Conservation (phyloP, 1,140 invertebrate species). For the Drosophila rufa region DNA sequence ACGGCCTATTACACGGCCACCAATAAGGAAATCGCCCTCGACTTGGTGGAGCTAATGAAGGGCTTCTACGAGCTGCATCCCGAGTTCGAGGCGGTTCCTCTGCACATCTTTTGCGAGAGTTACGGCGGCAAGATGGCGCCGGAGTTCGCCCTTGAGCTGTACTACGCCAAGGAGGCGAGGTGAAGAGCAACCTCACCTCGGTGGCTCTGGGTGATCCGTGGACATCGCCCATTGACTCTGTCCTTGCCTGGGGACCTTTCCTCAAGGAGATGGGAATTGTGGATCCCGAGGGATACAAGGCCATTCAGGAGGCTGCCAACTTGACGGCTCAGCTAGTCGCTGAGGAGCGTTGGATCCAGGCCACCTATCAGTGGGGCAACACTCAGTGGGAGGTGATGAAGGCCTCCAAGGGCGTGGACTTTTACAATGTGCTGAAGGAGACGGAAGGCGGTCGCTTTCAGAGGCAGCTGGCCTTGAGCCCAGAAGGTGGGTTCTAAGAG, state of each 20-base stretch:
- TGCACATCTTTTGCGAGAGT: constrained; percentile 94
- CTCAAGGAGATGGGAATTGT: constrained; percentile 86
- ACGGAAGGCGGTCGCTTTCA: constrained; percentile 56
- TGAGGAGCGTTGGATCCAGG: constrained; percentile 86
- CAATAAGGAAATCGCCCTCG: constrained; percentile 91
- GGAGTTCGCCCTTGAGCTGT: constrained; percentile 88
- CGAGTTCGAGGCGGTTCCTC: constrained; percentile 89
- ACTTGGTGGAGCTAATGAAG: constrained; percentile 90
- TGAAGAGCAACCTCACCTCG: constrained; percentile 91
- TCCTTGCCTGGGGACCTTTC: constrained; percentile 92
- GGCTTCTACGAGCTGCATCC: constrained; percentile 88
- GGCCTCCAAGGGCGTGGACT: constrained; percentile 89
- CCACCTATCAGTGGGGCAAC: constrained; percentile 88
- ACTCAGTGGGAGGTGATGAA: constrained; percentile 88
- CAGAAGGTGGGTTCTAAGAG: constrained; percentile 30
- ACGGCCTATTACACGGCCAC: constrained; percentile 87
- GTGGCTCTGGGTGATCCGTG: constrained; percentile 94
- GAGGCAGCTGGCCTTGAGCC: constrained; percentile 62
- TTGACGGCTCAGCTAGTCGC: constrained; percentile 86
- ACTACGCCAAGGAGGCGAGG: constrained; percentile 89
- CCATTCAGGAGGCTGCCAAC: constrained; percentile 86
- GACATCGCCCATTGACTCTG: constrained; percentile 93
- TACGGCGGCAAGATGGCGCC: constrained; percentile 96
- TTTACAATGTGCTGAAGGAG: constrained; percentile 91
- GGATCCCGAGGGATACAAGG: constrained; percentile 87